Evolutionary conservation across 2,888 invertebrate species (phyloP).

Genomic region (Elgonia sp.): DNA sequence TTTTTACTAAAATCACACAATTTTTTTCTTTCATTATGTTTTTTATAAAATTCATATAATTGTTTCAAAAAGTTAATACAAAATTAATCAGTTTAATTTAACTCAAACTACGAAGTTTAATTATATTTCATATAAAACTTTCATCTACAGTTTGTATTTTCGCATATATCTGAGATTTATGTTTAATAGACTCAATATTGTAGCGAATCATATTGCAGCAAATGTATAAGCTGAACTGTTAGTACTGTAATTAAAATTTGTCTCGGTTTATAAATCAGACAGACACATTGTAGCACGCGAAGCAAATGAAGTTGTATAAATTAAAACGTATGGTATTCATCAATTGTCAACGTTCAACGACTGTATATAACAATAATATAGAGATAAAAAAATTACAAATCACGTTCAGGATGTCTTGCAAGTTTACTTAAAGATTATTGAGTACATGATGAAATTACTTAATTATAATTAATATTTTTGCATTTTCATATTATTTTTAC

Average conservation of each 20-base stretch:
- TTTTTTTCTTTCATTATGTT: no score
- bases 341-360: conserved; percentile 30
- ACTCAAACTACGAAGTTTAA: no score
- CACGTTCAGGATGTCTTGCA: conserved; percentile 19
- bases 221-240: conserved; percentile 6
- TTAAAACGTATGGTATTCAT: conserved; percentile 47
- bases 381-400: conserved; percentile 35
- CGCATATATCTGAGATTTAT: neutral
- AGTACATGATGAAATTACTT: no score
- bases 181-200: conserved; percentile 26
- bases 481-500: no score
- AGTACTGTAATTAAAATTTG: conserved; percentile 47
- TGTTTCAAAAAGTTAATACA: no score
- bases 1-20: no score
- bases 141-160: conserved; percentile 73
- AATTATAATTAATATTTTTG: no score
- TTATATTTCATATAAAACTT: no score
- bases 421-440: no score
- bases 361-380: conserved; percentile 21
- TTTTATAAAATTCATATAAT: no score
- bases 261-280: conserved; percentile 56
- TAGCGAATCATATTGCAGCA: neutral
- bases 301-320: conserved; percentile 48
- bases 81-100: no score
- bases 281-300: conserved; percentile 21